Evolutionary conservation across 2,888 invertebrate species (phyloP).

Genomic region (Cephalotes varians): DNA sequence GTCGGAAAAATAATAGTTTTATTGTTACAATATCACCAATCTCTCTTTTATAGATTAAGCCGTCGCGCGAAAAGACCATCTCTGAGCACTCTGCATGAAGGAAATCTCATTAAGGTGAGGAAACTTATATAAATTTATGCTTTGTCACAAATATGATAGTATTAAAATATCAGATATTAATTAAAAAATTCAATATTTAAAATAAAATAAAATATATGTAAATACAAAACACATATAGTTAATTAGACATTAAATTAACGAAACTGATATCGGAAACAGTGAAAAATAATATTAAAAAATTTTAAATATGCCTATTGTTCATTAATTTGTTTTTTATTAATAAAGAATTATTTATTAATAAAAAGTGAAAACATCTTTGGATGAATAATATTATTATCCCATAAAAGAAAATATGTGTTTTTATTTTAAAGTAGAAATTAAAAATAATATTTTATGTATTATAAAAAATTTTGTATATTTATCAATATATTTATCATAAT

Average conservation of each 20-base stretch:
- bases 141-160: not conserved
- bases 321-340: not conserved
- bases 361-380: too few relatives aligned
- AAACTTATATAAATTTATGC: not conserved
- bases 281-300: not conserved
- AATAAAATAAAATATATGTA: not conserved
- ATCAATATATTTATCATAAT: too few relatives aligned
- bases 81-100: conserved; percentile 92
- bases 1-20: not conserved
- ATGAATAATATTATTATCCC: too few relatives aligned
- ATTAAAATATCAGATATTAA: not conserved
- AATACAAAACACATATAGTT: not conserved
- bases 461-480: too few relatives aligned
- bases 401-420: too few relatives aligned
- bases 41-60: conserved; percentile 79
- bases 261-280: not conserved
- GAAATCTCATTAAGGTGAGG: conserved; percentile 85
- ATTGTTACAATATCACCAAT: conserved; percentile 1
- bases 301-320: not conserved
- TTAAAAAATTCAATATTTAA: not conserved
- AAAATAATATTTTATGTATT: too few relatives aligned
- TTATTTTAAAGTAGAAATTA: too few relatives aligned
- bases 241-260: not conserved
- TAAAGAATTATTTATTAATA: too few relatives aligned
- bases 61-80: conserved; percentile 94